phyloP scores from a whole-genome alignment of 2,797 vertebrate genomes.

The Argentina silus region DNA sequence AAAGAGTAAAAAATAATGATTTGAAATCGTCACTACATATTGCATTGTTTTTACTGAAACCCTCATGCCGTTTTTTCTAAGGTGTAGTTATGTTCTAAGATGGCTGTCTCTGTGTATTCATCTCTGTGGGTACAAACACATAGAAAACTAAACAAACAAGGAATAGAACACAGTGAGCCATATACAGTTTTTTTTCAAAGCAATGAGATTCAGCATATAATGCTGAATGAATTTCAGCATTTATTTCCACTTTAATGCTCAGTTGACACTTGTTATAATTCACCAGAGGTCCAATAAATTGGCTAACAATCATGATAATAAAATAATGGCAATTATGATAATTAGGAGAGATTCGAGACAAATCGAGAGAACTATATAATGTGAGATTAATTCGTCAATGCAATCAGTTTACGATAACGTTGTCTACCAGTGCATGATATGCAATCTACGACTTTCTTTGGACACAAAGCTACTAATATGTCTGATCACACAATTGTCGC shows the following conservation, averaged over 20 bases:
- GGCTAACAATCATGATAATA: constrained; percentile 30
- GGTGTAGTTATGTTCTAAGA: no score
- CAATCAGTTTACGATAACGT: neutral
- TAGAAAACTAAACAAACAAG: neutral
- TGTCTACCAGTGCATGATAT: neutral
- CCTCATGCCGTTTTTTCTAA: neutral
- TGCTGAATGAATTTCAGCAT: constrained; percentile 39
- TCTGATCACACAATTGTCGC: neutral
- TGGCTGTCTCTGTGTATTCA: neutral
- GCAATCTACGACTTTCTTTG: neutral
- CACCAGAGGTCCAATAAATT: constrained; percentile 40
- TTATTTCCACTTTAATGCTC: constrained; percentile 51
- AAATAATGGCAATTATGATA: constrained; percentile 16
- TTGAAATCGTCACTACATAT: constrained; percentile 7
- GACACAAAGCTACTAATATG: neutral
- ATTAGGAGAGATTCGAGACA: neutral
- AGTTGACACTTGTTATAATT: constrained; percentile 42
- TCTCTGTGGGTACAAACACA: neutral
- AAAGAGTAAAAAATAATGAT: constrained; percentile 12
- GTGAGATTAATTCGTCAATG: neutral
- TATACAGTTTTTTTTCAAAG: constrained; percentile 33
- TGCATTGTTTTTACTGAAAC: neutral
- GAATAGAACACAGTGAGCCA: neutral
- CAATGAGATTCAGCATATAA: constrained; percentile 40
- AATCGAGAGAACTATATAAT: neutral